Conservation (phyloP, 1,140 invertebrate species). For the Planococcus citri region DNA sequence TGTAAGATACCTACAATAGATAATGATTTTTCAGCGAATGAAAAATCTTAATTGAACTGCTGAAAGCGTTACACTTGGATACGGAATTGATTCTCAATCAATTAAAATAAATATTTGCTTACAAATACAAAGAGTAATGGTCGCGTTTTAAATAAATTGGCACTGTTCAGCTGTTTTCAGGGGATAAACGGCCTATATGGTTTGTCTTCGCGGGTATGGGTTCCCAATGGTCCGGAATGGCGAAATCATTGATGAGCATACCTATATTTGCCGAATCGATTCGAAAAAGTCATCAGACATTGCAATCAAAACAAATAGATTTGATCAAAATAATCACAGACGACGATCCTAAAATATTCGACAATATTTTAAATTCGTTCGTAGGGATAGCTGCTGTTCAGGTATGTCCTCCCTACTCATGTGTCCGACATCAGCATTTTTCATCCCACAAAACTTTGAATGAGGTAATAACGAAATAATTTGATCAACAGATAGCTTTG, state of each 20-base stretch:
- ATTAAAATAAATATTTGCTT: too few relatives aligned
- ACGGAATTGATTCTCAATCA: too few relatives aligned
- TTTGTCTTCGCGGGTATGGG: slow-evolving; percentile 55
- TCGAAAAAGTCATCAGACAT: slow-evolving; percentile 39
- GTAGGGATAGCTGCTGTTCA: slow-evolving; percentile 68
- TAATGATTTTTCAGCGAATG: too few relatives aligned
- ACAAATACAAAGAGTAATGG: too few relatives aligned
- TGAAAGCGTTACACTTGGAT: too few relatives aligned
- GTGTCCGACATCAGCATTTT: too few relatives aligned
- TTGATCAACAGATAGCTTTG: slow-evolving; percentile 53
- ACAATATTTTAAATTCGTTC: slow-evolving; percentile 50
- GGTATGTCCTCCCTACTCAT: slow-evolving; percentile 34
- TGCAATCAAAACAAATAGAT: slow-evolving; percentile 45
- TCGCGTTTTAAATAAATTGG: too few relatives aligned
- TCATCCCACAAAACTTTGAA: too few relatives aligned
- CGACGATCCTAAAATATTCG: slow-evolving; percentile 42
- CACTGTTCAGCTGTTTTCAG: slow-evolving; percentile 49
- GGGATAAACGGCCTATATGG: slow-evolving; percentile 42
- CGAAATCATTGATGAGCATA: slow-evolving; percentile 40
- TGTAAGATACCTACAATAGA: too few relatives aligned
- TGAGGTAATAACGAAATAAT: too few relatives aligned
- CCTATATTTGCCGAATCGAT: slow-evolving; percentile 46
- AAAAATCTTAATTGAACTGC: too few relatives aligned
- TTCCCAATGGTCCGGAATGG: slow-evolving; percentile 50
- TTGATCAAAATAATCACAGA: slow-evolving; percentile 47